phyloP scores from a whole-genome alignment of 2,113 vertebrate genomes.

The Chaetodon auriga region DNA sequence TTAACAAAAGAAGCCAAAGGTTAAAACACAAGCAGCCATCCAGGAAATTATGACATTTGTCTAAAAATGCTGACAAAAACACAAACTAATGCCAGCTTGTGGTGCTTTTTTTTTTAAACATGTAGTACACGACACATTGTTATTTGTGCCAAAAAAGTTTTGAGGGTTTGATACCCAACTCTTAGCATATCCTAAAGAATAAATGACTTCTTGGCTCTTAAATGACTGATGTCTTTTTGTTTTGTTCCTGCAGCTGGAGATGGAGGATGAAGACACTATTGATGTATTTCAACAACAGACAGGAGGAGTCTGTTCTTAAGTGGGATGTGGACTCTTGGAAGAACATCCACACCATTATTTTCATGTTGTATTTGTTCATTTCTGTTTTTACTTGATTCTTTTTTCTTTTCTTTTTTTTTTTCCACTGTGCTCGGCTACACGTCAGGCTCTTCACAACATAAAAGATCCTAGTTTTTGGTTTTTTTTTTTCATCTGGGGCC shows the following conservation, averaged over 20 bases:
- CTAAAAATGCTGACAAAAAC: neutral
- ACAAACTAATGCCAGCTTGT: neutral
- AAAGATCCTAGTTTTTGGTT: slow-evolving; percentile 5
- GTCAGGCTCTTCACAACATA: slow-evolving; percentile 37
- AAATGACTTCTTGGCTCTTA: neutral
- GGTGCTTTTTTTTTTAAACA: too few relatives aligned
- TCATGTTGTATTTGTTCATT: slow-evolving; percentile 59
- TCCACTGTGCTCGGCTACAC: slow-evolving; percentile 40
- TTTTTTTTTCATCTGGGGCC: slow-evolving; percentile 1
- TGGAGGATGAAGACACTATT: slow-evolving; percentile 88
- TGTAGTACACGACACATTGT: neutral
- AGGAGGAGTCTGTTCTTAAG: slow-evolving; percentile 78
- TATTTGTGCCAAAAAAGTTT: neutral
- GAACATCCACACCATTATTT: slow-evolving; percentile 53
- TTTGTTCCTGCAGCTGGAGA: slow-evolving; percentile 81
- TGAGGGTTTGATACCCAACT: neutral
- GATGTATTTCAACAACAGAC: slow-evolving; percentile 88
- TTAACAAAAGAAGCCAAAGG: neutral
- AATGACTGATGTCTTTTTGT: neutral
- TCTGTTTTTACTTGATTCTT: slow-evolving; percentile 33
- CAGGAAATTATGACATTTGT: neutral
- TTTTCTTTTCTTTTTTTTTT: neutral
- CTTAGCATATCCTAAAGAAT: neutral
- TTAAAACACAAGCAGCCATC: neutral
- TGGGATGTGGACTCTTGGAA: slow-evolving; percentile 43